These are phyloP conservation scores for Girardinichthys multiradiatus DNA, from an alignment of 2,113 vertebrate genomes.

Conservation along the genomic window DNA sequence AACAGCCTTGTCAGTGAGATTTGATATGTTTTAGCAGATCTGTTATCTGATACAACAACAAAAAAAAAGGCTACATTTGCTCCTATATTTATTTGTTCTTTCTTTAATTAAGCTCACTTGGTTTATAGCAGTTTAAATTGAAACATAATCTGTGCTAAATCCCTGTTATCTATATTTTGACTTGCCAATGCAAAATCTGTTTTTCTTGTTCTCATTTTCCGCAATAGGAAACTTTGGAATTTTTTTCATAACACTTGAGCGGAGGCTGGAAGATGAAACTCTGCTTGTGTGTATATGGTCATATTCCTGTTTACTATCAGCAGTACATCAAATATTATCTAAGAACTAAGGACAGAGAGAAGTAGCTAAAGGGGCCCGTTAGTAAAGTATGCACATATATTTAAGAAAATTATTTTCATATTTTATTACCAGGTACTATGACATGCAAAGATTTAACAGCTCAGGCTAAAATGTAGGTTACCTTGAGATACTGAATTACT, in stretches of 20 bases:
- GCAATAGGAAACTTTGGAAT: slow-evolving; percentile 52
- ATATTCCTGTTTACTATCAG: slow-evolving; percentile 38
- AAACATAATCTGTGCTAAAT: slow-evolving; percentile 35
- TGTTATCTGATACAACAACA: slow-evolving; percentile 40
- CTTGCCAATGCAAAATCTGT: slow-evolving; percentile 67
- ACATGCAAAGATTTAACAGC: too few species aligned
- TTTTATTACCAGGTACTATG: too few species aligned
- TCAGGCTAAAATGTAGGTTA: too few species aligned
- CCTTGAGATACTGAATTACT: too few species aligned
- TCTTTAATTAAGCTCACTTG: slow-evolving; percentile 58
- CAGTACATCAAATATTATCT: slow-evolving; percentile 20
- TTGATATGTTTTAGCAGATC: slow-evolving; percentile 49
- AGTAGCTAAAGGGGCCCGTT: not conserved
- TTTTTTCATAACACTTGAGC: slow-evolving; percentile 36
- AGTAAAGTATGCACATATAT: not conserved
- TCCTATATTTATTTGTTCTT: slow-evolving; percentile 32
- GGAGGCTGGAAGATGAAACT: slow-evolving; percentile 26
- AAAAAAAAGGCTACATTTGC: slow-evolving; percentile 46
- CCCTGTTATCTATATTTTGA: slow-evolving; percentile 71
- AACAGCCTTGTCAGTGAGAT: slow-evolving; percentile 51
- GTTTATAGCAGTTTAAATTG: slow-evolving; percentile 54
- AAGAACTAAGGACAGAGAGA: slow-evolving; percentile 26
- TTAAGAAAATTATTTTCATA: not conserved
- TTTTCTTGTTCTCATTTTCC: slow-evolving; percentile 61
- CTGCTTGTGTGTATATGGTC: slow-evolving; percentile 21